A percentile compares a stretch with the other conserved stretches of the same genome.
Evolutionary conservation across 2,888 invertebrate species (phyloP).

Genomic region (Lobophora halterata): DNA sequence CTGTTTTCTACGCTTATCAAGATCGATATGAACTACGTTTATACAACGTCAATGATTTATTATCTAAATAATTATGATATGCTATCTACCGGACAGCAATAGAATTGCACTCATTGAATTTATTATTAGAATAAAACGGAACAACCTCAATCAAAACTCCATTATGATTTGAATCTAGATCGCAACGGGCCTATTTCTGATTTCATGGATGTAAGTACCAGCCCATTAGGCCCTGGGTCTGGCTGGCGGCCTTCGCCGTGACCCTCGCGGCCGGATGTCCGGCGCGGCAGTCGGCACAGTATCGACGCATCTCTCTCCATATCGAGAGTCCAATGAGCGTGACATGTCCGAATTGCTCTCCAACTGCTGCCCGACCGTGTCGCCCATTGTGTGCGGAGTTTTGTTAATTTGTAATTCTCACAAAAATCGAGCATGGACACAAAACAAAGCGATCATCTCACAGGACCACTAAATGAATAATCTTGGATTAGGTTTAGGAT

Average conservation of each 20-base stretch:
- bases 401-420: background rate
- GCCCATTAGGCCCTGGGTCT: slow-evolving; percentile 4
- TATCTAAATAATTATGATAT: slow-evolving; percentile 2
- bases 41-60: no score
- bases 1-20: no score
- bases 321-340: slow-evolving; percentile 16
- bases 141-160: slow-evolving; percentile 20
- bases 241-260: slow-evolving; percentile 15
- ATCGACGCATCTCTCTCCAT: slow-evolving; percentile 10
- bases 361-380: slow-evolving; percentile 8
- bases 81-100: slow-evolving; percentile 6
- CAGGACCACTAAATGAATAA: no score
- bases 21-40: no score
- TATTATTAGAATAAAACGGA: slow-evolving; percentile 4
- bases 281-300: slow-evolving; percentile 1
- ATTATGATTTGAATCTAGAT: slow-evolving; percentile 17
- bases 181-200: slow-evolving; percentile 11
- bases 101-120: background rate
- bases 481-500: no score
- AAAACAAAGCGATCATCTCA: no score
- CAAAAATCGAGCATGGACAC: no score
- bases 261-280: slow-evolving; percentile 1
- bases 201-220: slow-evolving; percentile 14
- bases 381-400: slow-evolving; percentile 2
- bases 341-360: slow-evolving; percentile 15